A percentile compares a stretch with the other conserved stretches of the same genome.
Conservation (phyloP, 2,888 invertebrate genomes). For the Eilema depressum region DNA sequence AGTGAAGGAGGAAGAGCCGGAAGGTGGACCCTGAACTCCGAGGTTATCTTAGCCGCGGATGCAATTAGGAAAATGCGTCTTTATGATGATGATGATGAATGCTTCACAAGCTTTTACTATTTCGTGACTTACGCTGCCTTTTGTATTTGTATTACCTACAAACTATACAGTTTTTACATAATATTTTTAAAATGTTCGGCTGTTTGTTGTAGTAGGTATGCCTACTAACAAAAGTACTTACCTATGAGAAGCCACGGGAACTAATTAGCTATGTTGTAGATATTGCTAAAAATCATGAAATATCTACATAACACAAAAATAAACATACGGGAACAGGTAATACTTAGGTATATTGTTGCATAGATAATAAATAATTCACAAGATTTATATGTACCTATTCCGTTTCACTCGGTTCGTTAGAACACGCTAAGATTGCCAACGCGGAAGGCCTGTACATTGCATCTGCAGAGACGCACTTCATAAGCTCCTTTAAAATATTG, state of each 20-base stretch:
- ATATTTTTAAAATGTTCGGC: no score
- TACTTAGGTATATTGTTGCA: constrained; percentile 33
- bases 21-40: no score
- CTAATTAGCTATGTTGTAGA: neutral
- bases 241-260: neutral
- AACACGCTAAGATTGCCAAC: constrained; percentile 73
- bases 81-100: no score
- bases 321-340: constrained; percentile 1
- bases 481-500: constrained; percentile 84
- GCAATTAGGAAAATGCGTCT: no score
- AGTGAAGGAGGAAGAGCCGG: no score
- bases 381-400: constrained; percentile 63
- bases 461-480: constrained; percentile 75
- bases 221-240: neutral
- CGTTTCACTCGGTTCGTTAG: constrained; percentile 71
- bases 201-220: neutral
- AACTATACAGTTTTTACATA: no score
- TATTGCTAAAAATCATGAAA: neutral
- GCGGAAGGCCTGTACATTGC: constrained; percentile 76
- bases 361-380: constrained; percentile 36
- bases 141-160: no score
- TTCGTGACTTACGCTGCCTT: no score
- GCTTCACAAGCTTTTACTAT: no score
- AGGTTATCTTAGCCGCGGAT: no score
- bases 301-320: neutral